phyloP scores from a whole-genome alignment of 2,888 invertebrate species.

The Flabesymbios commensalis region DNA sequence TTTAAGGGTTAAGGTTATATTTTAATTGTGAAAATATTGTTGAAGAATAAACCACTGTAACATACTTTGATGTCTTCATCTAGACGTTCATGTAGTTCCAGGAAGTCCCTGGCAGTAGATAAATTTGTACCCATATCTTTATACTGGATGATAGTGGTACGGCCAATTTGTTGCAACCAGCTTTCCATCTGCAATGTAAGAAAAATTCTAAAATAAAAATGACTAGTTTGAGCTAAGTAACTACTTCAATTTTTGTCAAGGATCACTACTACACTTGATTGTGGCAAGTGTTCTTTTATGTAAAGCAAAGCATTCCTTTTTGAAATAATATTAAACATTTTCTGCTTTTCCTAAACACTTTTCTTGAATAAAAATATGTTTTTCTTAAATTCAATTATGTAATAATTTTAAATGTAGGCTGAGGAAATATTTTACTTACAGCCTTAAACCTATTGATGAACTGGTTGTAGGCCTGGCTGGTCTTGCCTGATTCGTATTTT shows the following conservation, averaged over 20 bases:
- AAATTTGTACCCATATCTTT: slow-evolving; percentile 72
- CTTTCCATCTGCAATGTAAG: slow-evolving; percentile 64
- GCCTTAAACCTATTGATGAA: slow-evolving; percentile 74
- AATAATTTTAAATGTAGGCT: no score
- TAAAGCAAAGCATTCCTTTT: no score
- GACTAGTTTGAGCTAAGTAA: no score
- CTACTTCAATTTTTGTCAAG: no score
- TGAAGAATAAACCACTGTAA: not conserved
- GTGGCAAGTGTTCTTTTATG: no score
- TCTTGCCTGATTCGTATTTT: slow-evolving; percentile 66
- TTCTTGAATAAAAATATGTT: no score
- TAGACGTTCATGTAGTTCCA: slow-evolving; percentile 74
- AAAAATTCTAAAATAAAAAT: no score
- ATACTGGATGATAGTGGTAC: slow-evolving; percentile 74
- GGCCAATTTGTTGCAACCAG: slow-evolving; percentile 77
- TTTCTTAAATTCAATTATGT: no score
- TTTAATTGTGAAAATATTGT: not conserved
- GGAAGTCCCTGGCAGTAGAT: slow-evolving; percentile 71
- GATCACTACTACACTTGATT: no score
- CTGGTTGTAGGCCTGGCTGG: slow-evolving; percentile 71
- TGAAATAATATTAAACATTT: no score
- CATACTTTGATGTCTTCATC: slow-evolving; percentile 74
- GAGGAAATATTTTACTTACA: no score
- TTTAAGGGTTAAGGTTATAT: not conserved
- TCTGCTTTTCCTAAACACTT: no score